phyloP scores from a whole-genome alignment of 2,888 invertebrate species.

The Drosophila demipolita region DNA sequence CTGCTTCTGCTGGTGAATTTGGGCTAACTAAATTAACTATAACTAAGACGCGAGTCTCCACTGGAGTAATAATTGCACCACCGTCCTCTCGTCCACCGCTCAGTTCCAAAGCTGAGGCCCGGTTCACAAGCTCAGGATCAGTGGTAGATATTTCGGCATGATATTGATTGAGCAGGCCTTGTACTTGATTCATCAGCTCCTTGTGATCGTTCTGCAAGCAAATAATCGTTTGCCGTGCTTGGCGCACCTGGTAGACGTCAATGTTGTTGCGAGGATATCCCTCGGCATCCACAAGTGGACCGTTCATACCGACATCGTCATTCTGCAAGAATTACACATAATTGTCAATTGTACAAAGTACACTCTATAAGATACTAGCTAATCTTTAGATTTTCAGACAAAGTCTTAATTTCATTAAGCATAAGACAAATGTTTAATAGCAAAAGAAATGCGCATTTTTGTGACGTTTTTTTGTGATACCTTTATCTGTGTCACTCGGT shows the following conservation, averaged over 20 bases:
- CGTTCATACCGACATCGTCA: constrained; percentile 92
- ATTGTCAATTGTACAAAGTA: not conserved
- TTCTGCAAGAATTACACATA: constrained; percentile 86
- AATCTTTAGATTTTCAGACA: not conserved
- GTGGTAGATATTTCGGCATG: constrained; percentile 85
- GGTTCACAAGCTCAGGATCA: constrained; percentile 65
- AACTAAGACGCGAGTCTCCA: constrained; percentile 87
- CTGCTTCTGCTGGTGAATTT: constrained; percentile 93
- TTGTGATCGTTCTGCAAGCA: constrained; percentile 96
- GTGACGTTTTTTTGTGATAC: constrained; percentile 14
- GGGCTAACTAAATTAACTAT: constrained; percentile 90
- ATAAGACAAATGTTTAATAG: not conserved
- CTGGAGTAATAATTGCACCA: constrained; percentile 31
- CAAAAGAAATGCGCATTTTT: not conserved
- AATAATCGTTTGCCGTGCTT: constrained; percentile 94
- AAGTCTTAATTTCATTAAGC: not conserved
- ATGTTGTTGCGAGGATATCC: constrained; percentile 95
- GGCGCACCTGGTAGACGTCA: constrained; percentile 95
- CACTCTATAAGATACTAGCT: not conserved
- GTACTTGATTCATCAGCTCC: constrained; percentile 92
- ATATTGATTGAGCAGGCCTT: constrained; percentile 88
- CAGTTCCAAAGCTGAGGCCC: constrained; percentile 64
- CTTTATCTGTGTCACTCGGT: constrained; percentile 15
- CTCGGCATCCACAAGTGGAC: constrained; percentile 92
- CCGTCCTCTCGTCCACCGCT: constrained; percentile 43